Evolutionary conservation across 2,888 invertebrate species (phyloP), one percentile per base, ranked within the genome.

Genomic region (Chalcis sispes): DNA sequence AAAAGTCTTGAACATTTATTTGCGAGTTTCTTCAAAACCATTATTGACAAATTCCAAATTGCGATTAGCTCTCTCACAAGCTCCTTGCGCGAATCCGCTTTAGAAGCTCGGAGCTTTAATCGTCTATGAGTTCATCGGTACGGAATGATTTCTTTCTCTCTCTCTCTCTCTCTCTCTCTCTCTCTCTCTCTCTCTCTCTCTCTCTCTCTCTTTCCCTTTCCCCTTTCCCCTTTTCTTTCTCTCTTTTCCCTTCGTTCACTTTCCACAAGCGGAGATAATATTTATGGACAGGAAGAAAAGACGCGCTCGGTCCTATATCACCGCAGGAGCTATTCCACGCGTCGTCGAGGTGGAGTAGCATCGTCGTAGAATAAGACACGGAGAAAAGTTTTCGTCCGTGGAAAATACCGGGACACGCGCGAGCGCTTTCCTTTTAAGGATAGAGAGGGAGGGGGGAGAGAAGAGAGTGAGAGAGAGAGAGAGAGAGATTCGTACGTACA

Each of bases 201-300:
- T 25, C 62, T 2, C 42, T 42, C 15, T 8, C 13, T n/a, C 23
- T 61, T n/a, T n/a, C n/a, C n/a, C n/a, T n/a, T n/a, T n/a, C n/a
- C n/a, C n/a, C n/a, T n/a, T n/a, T n/a, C n/a, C n/a, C n/a, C 32
- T 61, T 59, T 67, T 32, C 56, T 56, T 20, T 29, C 58, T n/a
- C 56, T 32, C 23, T 25, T 13, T 61, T 52, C 27, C 46, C 18
- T 54, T 2, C 42, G n/a, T n/a, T 42, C 15, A 15, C 13, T n/a
- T n/a, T 61, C 32, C 52, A 20, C 18, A 18, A 8, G 32, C 62
- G 29, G n/a, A 20, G 46, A 64, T 25, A 65, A 76, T 75, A 71
- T 76, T 76, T 76, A 76, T 76, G 67, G 56, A 58, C 72, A 64
- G 72, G 67, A 76, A 76, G 76, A 76, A 76, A 76, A 76, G 76